phyloP scores from a whole-genome alignment of 2,888 invertebrate genomes.

The Sphinx pinastri region DNA sequence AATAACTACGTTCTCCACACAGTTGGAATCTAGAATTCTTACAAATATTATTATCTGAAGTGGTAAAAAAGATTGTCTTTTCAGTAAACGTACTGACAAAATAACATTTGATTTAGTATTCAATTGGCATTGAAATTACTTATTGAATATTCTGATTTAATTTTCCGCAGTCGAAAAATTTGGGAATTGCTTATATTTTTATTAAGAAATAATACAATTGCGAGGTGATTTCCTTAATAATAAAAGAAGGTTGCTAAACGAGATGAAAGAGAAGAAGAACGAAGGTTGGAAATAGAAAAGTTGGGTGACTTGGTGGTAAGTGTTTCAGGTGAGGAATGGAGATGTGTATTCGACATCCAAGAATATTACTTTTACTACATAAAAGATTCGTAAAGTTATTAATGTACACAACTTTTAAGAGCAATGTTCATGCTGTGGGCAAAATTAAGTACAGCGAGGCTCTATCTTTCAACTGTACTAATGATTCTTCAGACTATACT shows the following conservation, averaged over 20 bases:
- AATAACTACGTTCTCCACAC: too few relatives aligned
- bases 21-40: too few relatives aligned
- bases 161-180: neutral
- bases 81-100: neutral
- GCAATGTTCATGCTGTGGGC: neutral
- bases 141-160: neutral
- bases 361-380: too few relatives aligned
- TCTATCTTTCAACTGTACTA: neutral
- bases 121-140: slow-evolving; percentile 15
- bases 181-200: slow-evolving; percentile 3
- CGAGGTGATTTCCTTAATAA: slow-evolving; percentile 2
- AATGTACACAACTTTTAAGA: neutral
- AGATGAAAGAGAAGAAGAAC: neutral
- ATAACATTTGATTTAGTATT: neutral
- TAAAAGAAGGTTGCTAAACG: too few relatives aligned
- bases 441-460: neutral
- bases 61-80: too few relatives aligned
- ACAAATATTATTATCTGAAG: too few relatives aligned
- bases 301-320: neutral
- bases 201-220: neutral
- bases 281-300: neutral
- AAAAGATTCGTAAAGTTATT: neutral
- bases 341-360: too few relatives aligned
- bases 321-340: neutral
- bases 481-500: neutral